A percentile compares a stretch with the other conserved stretches of the same genome.
Evolutionary conservation across 2,797 vertebrate species (phyloP).

Genomic region (Masticophis lateralis): DNA sequence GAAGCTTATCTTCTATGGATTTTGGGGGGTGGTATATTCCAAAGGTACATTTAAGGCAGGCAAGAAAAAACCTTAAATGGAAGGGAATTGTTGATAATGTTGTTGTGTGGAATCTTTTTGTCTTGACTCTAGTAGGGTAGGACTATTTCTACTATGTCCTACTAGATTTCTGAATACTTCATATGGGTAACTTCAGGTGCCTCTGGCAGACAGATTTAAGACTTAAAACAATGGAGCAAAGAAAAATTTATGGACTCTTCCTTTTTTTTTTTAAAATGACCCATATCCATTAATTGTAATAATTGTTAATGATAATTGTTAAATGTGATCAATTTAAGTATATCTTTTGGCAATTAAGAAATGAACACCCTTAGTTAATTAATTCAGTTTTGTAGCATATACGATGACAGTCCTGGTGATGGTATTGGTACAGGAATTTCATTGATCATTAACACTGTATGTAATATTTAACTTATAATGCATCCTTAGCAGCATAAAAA

Average conservation of each 20-base stretch:
- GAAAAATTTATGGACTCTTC: background rate
- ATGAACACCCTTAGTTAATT: background rate
- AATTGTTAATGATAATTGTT: background rate
- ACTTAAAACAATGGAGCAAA: background rate
- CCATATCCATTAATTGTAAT: background rate
- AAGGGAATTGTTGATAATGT: background rate
- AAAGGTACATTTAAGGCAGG: background rate
- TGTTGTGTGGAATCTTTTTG: background rate
- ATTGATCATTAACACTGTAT: background rate
- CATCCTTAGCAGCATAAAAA: constrained; percentile 27
- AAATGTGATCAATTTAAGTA: background rate
- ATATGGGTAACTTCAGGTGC: background rate
- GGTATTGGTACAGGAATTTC: background rate
- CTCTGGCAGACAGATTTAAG: background rate
- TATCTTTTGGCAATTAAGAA: background rate
- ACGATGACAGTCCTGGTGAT: background rate
- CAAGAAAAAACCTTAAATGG: background rate
- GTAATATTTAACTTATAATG: background rate
- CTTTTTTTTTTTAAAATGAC: background rate
- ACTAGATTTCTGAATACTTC: background rate
- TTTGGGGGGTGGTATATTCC: background rate
- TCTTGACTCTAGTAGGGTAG: background rate
- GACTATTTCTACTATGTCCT: background rate
- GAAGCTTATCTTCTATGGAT: background rate
- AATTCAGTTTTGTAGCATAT: background rate